These are phyloP conservation scores for Epizoanthus illoricatus DNA, from an alignment of 92 coral and sea anemone species.

Conservation along the genomic window DNA sequence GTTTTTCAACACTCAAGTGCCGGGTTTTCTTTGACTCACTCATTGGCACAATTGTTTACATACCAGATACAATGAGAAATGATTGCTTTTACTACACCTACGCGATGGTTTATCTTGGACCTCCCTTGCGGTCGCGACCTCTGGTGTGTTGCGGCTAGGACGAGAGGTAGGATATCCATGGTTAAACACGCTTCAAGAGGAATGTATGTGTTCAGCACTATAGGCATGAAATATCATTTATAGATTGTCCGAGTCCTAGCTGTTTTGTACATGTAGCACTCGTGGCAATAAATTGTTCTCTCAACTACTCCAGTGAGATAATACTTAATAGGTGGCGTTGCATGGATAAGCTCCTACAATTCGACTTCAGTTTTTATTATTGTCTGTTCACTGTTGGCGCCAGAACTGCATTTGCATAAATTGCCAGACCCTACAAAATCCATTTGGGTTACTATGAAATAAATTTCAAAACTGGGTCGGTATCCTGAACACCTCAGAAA, in stretches of 20 bases:
- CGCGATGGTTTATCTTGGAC: background rate
- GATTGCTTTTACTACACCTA: background rate
- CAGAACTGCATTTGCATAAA: constrained; percentile 5
- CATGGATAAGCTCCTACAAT: background rate
- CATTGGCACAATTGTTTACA: too few species aligned
- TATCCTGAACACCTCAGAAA: too few species aligned
- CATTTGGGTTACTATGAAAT: too few species aligned
- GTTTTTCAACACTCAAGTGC: constrained; percentile 24
- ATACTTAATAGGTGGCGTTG: background rate
- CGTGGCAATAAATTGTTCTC: too few species aligned
- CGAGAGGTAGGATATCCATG: background rate
- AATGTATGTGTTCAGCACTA: background rate
- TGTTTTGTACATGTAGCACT: too few species aligned
- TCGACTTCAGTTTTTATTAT: background rate
- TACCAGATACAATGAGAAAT: background rate
- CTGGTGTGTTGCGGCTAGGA: constrained; percentile 10
- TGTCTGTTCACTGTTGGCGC: background rate
- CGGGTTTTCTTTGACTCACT: constrained; percentile 4
- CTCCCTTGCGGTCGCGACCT: constrained; percentile 33
- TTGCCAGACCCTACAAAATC: too few species aligned
- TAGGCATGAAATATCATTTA: too few species aligned
- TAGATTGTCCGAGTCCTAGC: too few species aligned
- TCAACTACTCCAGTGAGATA: background rate
- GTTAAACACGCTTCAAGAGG: background rate
- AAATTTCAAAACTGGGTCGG: too few species aligned